Conservation (phyloP, 2,888 invertebrate species). For the Chymomyza caudatula region DNA sequence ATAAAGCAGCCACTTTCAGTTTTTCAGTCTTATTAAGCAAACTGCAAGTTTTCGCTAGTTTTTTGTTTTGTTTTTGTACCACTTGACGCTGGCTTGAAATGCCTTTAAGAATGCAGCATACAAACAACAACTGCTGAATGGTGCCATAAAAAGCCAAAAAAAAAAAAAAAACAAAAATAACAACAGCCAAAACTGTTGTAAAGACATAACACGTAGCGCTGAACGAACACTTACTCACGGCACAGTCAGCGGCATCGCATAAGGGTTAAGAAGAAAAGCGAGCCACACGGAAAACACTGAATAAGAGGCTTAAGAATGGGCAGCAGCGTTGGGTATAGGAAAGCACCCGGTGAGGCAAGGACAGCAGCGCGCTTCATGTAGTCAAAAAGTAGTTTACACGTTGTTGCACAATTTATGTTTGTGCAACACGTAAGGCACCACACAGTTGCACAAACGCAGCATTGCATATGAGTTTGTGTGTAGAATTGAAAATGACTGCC, state of each 20-base stretch:
- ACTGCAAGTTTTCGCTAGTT: conserved; percentile 3
- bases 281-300: neutral
- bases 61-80: conserved; percentile 21
- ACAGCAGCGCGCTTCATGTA: conserved; percentile 52
- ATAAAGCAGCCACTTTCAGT: conserved; percentile 25
- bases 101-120: conserved; percentile 44
- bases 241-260: neutral
- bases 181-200: conserved; percentile 40
- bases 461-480: neutral
- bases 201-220: conserved; percentile 61
- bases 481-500: neutral
- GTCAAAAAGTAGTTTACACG: conserved; percentile 75
- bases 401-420: conserved; percentile 75
- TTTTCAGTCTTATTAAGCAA: conserved; percentile 15
- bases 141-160: neutral
- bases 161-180: conserved; percentile 27
- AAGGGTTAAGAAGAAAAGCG: neutral
- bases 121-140: conserved; percentile 1
- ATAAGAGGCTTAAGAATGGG: conserved; percentile 27
- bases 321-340: neutral
- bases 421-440: conserved; percentile 67
- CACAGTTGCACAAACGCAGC: conserved; percentile 1
- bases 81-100: conserved; percentile 13
- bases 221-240: conserved; percentile 51
- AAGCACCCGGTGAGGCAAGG: neutral